A percentile compares a stretch with the other conserved stretches of the same genome.
phyloP scores from a whole-genome alignment of 2,888 invertebrate genomes.

The Sarcophaga carnaria region DNA sequence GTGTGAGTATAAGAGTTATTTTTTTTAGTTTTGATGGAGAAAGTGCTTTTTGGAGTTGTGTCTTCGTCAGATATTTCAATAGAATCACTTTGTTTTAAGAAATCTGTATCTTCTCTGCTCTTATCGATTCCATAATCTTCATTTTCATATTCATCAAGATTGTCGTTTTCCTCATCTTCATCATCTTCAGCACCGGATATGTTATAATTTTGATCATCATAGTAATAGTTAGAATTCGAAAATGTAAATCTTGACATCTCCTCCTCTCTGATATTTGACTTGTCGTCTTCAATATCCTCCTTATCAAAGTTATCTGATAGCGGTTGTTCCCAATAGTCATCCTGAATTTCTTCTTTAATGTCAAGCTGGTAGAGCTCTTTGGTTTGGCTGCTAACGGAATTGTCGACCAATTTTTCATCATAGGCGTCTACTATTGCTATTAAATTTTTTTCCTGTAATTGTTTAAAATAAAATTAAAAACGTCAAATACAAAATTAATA shows the following conservation, averaged over 20 bases:
- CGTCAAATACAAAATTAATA: no score
- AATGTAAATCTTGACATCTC: not conserved
- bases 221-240: constrained; percentile 16
- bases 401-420: not conserved
- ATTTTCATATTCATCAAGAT: not conserved
- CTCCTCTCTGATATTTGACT: not conserved
- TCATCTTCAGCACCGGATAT: constrained; percentile 34
- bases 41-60: not conserved
- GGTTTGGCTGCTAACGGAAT: not conserved
- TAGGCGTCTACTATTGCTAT: not conserved
- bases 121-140: not conserved
- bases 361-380: not conserved
- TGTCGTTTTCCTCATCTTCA: not conserved
- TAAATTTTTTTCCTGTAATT: not conserved
- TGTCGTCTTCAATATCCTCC: not conserved
- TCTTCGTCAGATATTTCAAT: constrained; percentile 40
- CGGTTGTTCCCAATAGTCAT: not conserved
- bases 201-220: constrained; percentile 4
- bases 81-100: constrained; percentile 25
- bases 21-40: not conserved
- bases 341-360: constrained; percentile 1
- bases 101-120: not conserved
- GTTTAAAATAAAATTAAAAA: not conserved
- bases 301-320: not conserved
- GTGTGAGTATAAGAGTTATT: not conserved